Conservation (phyloP, 2,113 vertebrate species). For the Menidia beryllina region DNA sequence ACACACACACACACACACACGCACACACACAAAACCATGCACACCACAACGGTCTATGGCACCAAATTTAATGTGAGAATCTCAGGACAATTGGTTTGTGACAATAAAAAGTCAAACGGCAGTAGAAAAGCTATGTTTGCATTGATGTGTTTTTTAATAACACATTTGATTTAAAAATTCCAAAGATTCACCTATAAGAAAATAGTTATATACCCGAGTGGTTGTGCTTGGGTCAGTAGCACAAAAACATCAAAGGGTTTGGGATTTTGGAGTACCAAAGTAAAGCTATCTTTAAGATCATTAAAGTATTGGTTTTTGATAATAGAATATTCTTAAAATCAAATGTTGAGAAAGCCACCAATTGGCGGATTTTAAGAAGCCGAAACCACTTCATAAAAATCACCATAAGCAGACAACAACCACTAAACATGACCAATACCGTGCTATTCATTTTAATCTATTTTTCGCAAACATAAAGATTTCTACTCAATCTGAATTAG, state of each 20-base stretch:
- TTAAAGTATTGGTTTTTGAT: no score
- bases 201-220: no score
- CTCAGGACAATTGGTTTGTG: slow-evolving; percentile 4
- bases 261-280: no score
- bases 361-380: neutral
- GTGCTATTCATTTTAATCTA: no score
- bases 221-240: no score
- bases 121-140: neutral
- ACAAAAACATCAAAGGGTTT: no score
- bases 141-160: neutral
- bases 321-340: no score
- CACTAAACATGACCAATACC: no score
- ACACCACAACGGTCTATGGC: slow-evolving; percentile 2
- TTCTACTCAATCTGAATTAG: slow-evolving; percentile 3
- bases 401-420: neutral
- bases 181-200: neutral
- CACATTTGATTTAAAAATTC: no score
- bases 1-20: no score
- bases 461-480: neutral
- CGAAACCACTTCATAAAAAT: neutral
- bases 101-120: neutral
- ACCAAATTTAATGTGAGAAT: slow-evolving; percentile 39
- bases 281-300: no score
- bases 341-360: neutral
- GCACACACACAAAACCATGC: slow-evolving; percentile 10